Percentiles rank a stretch among this genome's conserved stretches.
These are phyloP conservation scores for Stegodyphus mimosarum DNA, from an alignment of 1,140 invertebrate genomes.

Conservation along the genomic window DNA sequence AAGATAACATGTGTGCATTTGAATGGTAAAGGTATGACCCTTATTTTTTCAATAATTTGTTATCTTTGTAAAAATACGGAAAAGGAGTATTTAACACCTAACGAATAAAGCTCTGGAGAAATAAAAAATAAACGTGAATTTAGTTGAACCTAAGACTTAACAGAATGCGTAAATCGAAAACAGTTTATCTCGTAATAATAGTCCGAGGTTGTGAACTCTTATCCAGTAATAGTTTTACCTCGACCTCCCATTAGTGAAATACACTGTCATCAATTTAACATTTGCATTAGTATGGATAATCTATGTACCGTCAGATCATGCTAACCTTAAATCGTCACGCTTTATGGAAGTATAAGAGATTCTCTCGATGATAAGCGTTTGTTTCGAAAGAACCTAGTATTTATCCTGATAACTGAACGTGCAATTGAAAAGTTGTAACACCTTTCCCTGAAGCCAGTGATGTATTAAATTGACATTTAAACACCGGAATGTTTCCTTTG, in stretches of 20 bases:
- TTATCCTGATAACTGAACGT: slow-evolving; percentile 1
- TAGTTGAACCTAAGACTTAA: background rate
- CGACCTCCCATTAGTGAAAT: background rate
- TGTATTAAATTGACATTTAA: slow-evolving; percentile 5
- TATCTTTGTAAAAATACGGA: too few relatives aligned
- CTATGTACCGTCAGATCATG: too few relatives aligned
- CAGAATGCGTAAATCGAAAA: background rate
- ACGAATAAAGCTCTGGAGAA: too few relatives aligned
- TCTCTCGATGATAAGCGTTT: slow-evolving; percentile 27
- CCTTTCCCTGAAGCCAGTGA: background rate
- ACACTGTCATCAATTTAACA: slow-evolving; percentile 22
- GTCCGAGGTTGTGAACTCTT: background rate
- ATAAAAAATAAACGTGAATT: too few relatives aligned
- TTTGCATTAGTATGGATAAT: slow-evolving; percentile 5
- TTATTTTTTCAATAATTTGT: too few relatives aligned
- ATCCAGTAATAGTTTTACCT: slow-evolving; percentile 4
- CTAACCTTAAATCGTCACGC: slow-evolving; percentile 23
- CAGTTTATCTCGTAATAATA: background rate
- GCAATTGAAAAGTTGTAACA: slow-evolving; percentile 7
- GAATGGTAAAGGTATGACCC: too few relatives aligned
- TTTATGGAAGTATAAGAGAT: slow-evolving; percentile 21
- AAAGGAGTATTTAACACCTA: too few relatives aligned
- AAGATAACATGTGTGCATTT: too few relatives aligned
- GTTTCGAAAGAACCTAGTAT: slow-evolving; percentile 2
- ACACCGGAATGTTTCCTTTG: background rate